Conservation (phyloP, 2,113 vertebrate genomes). For the human (Homo sapiens) region GRCh38 chr11:125284501-125285000, state of each 20-base stretch:
- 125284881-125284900: background rate
- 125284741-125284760: slow-evolving; percentile 66
- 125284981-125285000: background rate
- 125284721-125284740: slow-evolving; percentile 71
- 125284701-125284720: slow-evolving; percentile 70
- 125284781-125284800: slow-evolving; percentile 63
- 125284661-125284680: slow-evolving; percentile 72
- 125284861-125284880: background rate
- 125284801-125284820: slow-evolving; percentile 27
- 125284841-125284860: background rate
- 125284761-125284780: slow-evolving; percentile 31
- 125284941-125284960: background rate
- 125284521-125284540: slow-evolving; percentile 78
- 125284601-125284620: slow-evolving; percentile 82
- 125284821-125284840: background rate
- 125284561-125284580: slow-evolving; percentile 83
- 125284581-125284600: slow-evolving; percentile 83
- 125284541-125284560: slow-evolving; percentile 82
- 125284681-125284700: slow-evolving; percentile 77
- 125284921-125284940: background rate
- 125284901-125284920: background rate
- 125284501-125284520: slow-evolving; percentile 78
- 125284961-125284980: background rate
- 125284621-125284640: slow-evolving; percentile 81
- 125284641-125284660: slow-evolving; percentile 77